Evolutionary conservation across 2,113 vertebrate species (phyloP), one percentile per base, ranked within the genome.

Genomic region (Melospiza melodia): DNA sequence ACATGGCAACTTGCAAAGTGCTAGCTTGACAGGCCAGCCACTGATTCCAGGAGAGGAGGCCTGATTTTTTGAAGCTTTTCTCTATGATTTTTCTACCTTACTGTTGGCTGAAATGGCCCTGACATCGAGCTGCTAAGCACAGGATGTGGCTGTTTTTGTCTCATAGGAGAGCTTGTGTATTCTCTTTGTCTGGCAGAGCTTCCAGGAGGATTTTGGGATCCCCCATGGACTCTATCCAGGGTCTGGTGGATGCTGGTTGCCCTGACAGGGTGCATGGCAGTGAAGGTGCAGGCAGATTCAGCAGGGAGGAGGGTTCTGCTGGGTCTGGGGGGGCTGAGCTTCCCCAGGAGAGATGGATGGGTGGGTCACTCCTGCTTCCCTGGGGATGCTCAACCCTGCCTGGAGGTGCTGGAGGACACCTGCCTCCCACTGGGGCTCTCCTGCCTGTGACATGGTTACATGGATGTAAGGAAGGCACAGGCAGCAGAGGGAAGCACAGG

Each of bases 91-190:
- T 37, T 37, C 58, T 37, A 59, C 58, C 23, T 59, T 25, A 59
- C 58, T 59, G 4, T 78, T 84, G 65, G n/a, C 78, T 67, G 69
- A 84, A 87, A 37, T 5, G 13, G 5, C 52, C 1, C 1, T 43
- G 54, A 35, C 25, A 49, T 16, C 0, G 0, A 55, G 65, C 48
- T 84, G 8, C 48, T 55, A 10, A 57, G 21, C 17, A n/a, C 35
- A 22, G 12, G 58, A 16, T 31, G 39, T 46, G 48, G 33, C 15
- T 24, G 33, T 75, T 92, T 80, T 63, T 43, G n/a, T 94, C 35
- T 92, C 33, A 1, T 21, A 4, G 0, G 1, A 46, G 41, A 62
- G 35, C 14, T 72, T 25, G 10, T 65, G 48, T 30, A 30, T 55
- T 67, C 2, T 1, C 15, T 35, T 35, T 5, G 2, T 55, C 46